Evolutionary conservation across 35 echinoderm and acorn worm genomes (phyloP).

Genomic region (Hemicentrotus pulcherrimus): DNA sequence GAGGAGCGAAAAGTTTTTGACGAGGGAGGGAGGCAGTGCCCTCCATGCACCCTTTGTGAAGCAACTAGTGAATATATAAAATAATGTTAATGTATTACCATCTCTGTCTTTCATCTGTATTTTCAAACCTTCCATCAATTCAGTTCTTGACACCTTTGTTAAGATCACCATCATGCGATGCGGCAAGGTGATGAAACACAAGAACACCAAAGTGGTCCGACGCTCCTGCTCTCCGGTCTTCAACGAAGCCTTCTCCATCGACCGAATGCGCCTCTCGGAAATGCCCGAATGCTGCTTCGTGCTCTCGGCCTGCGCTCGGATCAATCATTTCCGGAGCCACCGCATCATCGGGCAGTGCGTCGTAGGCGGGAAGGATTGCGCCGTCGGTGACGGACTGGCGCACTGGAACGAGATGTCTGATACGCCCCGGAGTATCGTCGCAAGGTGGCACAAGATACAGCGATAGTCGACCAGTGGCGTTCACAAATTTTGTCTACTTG

Average conservation of each 20-base stretch:
- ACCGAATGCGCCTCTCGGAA: conserved; percentile 53
- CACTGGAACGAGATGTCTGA: conserved; percentile 58
- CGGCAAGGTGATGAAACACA: conserved; percentile 80
- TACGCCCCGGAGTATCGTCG: conserved; percentile 30
- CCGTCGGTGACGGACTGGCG: conserved; percentile 37
- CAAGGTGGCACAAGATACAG: conserved; percentile 47
- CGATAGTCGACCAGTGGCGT: neutral
- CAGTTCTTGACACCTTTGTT: conserved; percentile 67
- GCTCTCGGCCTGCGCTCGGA: conserved; percentile 47
- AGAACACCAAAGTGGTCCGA: conserved; percentile 67
- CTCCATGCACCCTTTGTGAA: too few species aligned
- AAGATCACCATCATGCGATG: conserved; percentile 83
- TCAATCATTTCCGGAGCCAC: conserved; percentile 32
- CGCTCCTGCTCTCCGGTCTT: conserved; percentile 62
- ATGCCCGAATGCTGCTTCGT: conserved; percentile 62
- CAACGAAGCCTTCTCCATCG: conserved; percentile 86
- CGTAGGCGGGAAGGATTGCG: conserved; percentile 31
- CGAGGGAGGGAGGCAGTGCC: too few species aligned
- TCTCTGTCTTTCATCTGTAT: neutral
- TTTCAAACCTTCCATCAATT: neutral
- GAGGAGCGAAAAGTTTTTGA: too few species aligned
- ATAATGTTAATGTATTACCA: too few species aligned
- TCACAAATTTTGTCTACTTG: neutral
- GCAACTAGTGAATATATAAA: too few species aligned
- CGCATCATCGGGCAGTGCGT: conserved; percentile 36